These are phyloP conservation scores for Strix aluco DNA, from an alignment of 2,113 vertebrate species.

Conservation along the genomic window DNA sequence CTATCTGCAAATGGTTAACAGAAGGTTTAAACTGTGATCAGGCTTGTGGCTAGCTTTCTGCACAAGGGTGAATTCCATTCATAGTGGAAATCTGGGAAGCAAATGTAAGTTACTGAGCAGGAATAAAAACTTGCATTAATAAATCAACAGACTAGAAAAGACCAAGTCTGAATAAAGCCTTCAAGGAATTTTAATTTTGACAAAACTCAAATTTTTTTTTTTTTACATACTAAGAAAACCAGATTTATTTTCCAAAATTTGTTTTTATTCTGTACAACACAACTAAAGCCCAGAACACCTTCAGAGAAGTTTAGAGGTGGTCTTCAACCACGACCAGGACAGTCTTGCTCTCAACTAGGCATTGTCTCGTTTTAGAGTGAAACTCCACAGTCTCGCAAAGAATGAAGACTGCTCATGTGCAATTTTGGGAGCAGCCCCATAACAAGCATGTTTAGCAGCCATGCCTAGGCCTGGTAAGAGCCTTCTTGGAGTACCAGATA, in stretches of 20 bases:
- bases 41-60: not conserved
- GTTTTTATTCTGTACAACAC: not conserved
- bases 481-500: not conserved
- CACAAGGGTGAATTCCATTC: not conserved
- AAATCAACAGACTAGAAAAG: not conserved
- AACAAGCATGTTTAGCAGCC: not conserved
- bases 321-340: not conserved
- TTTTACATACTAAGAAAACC: not conserved
- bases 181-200: not conserved
- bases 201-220: not conserved
- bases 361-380: slow-evolving; percentile 19
- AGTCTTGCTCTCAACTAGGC: not conserved
- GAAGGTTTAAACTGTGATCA: not conserved
- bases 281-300: not conserved
- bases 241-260: not conserved
- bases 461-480: not conserved
- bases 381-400: not conserved
- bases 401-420: not conserved
- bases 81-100: not conserved
- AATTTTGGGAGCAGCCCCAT: not conserved
- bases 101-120: not conserved
- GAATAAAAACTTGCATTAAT: not conserved
- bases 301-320: not conserved
- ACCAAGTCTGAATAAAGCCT: not conserved
- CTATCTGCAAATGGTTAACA: not conserved